phyloP scores from a whole-genome alignment of 2,888 invertebrate genomes.

The Callosobruchus maculatus region DNA sequence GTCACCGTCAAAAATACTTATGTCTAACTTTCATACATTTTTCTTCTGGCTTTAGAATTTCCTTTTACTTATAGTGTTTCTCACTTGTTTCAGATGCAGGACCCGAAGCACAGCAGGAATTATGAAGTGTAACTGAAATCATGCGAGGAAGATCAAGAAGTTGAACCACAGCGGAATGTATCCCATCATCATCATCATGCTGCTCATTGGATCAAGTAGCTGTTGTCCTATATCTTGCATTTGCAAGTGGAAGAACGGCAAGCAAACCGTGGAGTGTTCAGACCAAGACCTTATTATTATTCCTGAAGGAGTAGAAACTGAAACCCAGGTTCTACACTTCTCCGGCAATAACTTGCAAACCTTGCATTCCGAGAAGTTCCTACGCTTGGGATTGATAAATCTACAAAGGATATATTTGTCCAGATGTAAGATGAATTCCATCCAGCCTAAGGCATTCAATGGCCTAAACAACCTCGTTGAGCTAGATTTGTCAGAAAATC shows the following conservation, averaged over 20 bases:
- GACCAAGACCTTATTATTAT: conserved; percentile 72
- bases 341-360: conserved; percentile 78
- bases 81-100: neutral
- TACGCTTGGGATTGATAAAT: conserved; percentile 74
- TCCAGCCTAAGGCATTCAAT: conserved; percentile 77
- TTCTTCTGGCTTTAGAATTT: no score
- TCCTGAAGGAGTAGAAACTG: conserved; percentile 75
- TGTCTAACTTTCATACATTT: no score
- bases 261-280: conserved; percentile 85
- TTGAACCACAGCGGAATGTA: neutral
- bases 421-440: conserved; percentile 71
- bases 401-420: conserved; percentile 82
- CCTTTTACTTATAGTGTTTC: neutral
- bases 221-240: conserved; percentile 55
- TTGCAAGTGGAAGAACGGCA: conserved; percentile 92
- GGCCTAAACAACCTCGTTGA: conserved; percentile 85
- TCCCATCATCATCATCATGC: conserved; percentile 1
- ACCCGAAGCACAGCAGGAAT: neutral
- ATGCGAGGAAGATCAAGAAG: conserved; percentile 1
- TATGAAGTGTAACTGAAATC: conserved; percentile 7
- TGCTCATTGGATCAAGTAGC: conserved; percentile 6
- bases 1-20: no score
- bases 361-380: conserved; percentile 75
- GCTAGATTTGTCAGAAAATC: conserved; percentile 80
- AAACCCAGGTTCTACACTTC: conserved; percentile 85